A percentile compares a stretch with the other conserved stretches of the same genome.
These are phyloP conservation scores for Ailuropoda melanoleuca DNA, from an alignment of 2,113 vertebrate genomes.

Conservation along the genomic window DNA sequence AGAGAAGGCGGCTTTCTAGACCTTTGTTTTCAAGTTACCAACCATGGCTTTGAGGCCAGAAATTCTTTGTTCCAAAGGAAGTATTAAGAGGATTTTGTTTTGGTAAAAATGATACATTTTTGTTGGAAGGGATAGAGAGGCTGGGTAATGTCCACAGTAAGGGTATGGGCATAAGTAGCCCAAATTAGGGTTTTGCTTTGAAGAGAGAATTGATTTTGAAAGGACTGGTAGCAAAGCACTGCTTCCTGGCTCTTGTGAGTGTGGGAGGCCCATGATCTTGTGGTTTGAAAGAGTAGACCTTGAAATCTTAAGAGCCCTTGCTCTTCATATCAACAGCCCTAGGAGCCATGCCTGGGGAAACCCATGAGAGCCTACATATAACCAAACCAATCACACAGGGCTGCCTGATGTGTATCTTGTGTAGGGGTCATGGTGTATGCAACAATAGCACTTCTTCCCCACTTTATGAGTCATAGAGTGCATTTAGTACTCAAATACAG, in stretches of 20 bases:
- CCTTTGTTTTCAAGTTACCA: background rate
- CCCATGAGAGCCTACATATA: background rate
- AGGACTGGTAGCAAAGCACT: background rate
- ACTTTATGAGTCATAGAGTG: no score
- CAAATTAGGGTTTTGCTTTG: background rate
- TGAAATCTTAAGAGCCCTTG: background rate
- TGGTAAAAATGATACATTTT: background rate
- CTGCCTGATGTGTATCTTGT: background rate
- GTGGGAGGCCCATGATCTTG: background rate
- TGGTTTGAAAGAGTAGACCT: background rate
- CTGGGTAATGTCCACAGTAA: background rate
- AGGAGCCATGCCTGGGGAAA: background rate
- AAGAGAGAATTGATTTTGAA: background rate
- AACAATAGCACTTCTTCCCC: background rate
- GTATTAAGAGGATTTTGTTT: background rate
- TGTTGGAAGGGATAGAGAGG: background rate
- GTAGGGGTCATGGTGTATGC: no score
- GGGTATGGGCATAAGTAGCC: background rate
- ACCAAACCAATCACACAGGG: background rate
- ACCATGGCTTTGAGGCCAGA: background rate
- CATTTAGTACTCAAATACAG: background rate
- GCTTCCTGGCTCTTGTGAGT: background rate
- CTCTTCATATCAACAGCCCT: background rate
- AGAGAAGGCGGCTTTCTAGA: background rate
- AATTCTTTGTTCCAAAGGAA: background rate